Evolutionary conservation across 2,113 vertebrate genomes (phyloP).

Genomic region (Seriola dumerili): DNA sequence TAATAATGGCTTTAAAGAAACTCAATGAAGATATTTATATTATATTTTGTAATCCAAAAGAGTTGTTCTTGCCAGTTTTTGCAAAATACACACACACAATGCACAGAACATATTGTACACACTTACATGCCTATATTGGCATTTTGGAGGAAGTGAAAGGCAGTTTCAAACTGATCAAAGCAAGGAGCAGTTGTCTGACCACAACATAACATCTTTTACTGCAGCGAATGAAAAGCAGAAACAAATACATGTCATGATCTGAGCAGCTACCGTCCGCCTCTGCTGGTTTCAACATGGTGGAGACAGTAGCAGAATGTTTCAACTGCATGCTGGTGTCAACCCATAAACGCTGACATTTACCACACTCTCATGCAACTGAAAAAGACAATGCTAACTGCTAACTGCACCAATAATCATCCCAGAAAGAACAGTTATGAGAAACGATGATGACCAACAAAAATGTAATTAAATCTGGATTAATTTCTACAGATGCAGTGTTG

Average conservation of each 20-base stretch:
- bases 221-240: constrained; percentile 26
- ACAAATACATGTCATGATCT: background rate
- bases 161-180: constrained; percentile 46
- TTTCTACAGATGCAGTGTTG: background rate
- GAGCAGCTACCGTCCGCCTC: background rate
- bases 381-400: background rate
- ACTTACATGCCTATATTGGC: constrained; percentile 66
- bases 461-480: background rate
- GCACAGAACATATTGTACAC: background rate
- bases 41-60: background rate
- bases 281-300: background rate
- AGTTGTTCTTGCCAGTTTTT: background rate
- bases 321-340: constrained; percentile 22
- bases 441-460: background rate
- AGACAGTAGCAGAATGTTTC: background rate
- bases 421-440: background rate
- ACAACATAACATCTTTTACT: constrained; percentile 20
- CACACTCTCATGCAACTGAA: background rate
- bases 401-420: background rate
- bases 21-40: background rate
- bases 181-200: constrained; percentile 17
- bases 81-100: background rate
- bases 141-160: constrained; percentile 47
- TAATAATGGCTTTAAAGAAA: background rate
- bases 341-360: constrained; percentile 12